phyloP scores from a whole-genome alignment of 2,113 vertebrate genomes.

The Eira barbara region DNA sequence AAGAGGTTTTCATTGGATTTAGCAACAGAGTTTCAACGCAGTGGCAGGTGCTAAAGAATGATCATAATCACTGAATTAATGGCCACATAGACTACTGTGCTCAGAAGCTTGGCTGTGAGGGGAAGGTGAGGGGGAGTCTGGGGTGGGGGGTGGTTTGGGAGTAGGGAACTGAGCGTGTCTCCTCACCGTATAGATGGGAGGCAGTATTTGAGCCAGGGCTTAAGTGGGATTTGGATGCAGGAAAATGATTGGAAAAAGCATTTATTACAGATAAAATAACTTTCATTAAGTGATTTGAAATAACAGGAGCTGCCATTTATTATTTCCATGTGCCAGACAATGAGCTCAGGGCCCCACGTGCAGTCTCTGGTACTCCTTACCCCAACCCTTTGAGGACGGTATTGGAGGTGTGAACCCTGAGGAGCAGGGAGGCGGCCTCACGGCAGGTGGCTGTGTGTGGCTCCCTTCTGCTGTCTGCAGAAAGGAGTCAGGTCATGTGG shows the following conservation, averaged over 20 bases:
- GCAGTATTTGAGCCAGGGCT: neutral
- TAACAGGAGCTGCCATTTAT: neutral
- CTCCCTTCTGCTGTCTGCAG: neutral
- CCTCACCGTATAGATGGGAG: neutral
- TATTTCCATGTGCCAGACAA: neutral
- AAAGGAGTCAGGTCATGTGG: neutral
- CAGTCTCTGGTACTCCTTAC: neutral
- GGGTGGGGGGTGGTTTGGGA: too few relatives aligned
- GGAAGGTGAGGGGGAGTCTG: neutral
- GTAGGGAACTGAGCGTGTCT: neutral
- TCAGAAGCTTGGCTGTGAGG: neutral
- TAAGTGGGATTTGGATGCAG: neutral
- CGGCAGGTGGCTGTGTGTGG: neutral
- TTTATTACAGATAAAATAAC: neutral
- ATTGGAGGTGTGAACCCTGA: neutral
- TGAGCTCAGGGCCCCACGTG: neutral
- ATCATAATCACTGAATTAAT: neutral
- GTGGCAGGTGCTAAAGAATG: neutral
- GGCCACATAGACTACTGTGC: neutral
- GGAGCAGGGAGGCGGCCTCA: neutral
- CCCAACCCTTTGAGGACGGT: neutral
- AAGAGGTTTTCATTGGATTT: neutral
- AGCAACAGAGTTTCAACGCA: neutral
- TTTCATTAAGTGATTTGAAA: neutral
- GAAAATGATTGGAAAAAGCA: neutral